Percentiles rank a stretch among this genome's conserved stretches.
These are phyloP conservation scores for Solen grandis DNA, from an alignment of 1,140 invertebrate genomes.

Conservation along the genomic window DNA sequence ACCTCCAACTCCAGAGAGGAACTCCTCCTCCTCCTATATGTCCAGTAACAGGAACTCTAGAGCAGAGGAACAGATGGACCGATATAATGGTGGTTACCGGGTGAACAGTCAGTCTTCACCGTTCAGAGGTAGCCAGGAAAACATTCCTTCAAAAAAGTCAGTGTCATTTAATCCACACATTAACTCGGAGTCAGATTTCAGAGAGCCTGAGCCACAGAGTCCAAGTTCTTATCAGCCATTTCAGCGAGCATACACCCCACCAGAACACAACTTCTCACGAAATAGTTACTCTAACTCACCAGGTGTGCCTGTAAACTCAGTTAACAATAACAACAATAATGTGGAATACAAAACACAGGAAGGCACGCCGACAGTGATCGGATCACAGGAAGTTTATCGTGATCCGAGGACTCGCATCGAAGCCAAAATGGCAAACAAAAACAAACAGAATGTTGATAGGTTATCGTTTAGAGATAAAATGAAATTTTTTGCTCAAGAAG, in stretches of 20 bases:
- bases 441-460: constrained; percentile 66
- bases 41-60: constrained; percentile 1
- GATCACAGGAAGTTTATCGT: constrained; percentile 81
- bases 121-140: constrained; percentile 43
- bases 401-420: constrained; percentile 80
- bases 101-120: constrained; percentile 49
- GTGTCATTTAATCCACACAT: constrained; percentile 79
- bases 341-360: constrained; percentile 64
- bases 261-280: constrained; percentile 11
- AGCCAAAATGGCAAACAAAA: constrained; percentile 73
- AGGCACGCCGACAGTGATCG: constrained; percentile 77
- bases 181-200: constrained; percentile 51
- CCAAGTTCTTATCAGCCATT: constrained; percentile 53
- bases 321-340: constrained; percentile 46
- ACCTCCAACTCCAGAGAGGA: constrained; percentile 72
- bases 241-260: constrained; percentile 36
- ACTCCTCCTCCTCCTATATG: constrained; percentile 71
- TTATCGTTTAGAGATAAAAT: constrained; percentile 82
- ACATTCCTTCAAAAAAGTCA: constrained; percentile 73
- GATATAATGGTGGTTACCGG: constrained; percentile 34
- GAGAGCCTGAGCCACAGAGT: constrained; percentile 55
- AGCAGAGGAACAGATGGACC: constrained; percentile 18
- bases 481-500: constrained; percentile 81
- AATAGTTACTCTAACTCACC: constrained; percentile 51
- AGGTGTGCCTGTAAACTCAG: constrained; percentile 41